Conservation (phyloP, 2,888 invertebrate species). For the Calameuta idolon region DNA sequence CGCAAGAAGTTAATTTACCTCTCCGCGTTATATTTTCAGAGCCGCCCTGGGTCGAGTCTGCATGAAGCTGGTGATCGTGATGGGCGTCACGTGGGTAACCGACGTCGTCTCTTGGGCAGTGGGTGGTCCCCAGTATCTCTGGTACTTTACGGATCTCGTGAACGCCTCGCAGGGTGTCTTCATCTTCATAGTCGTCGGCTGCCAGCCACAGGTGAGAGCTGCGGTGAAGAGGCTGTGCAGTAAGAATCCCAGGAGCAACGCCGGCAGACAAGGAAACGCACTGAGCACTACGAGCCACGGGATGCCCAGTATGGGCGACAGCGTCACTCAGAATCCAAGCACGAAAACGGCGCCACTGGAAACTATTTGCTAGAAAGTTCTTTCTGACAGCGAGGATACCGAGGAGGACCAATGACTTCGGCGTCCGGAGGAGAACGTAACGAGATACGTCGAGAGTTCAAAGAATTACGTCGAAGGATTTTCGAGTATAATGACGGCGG, state of each 20-base stretch:
- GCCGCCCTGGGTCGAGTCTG: conserved; percentile 87
- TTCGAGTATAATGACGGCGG: too few species aligned
- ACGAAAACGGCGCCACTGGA: conserved; percentile 72
- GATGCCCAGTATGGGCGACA: conserved; percentile 84
- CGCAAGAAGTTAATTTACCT: neutral
- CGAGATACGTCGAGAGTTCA: too few species aligned
- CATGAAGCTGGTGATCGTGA: conserved; percentile 85
- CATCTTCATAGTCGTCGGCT: conserved; percentile 89
- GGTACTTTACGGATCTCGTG: conserved; percentile 87
- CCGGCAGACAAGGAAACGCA: conserved; percentile 73
- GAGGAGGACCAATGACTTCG: neutral
- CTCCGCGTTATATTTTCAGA: conserved; percentile 67
- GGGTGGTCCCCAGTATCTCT: conserved; percentile 83
- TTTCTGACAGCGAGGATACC: neutral
- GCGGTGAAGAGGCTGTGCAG: conserved; percentile 76
- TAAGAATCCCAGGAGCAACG: conserved; percentile 70
- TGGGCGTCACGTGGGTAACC: conserved; percentile 83
- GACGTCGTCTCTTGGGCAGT: conserved; percentile 88
- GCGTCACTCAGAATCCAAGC: conserved; percentile 77
- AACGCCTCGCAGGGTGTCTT: conserved; percentile 90
- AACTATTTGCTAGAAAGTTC: conserved; percentile 68
- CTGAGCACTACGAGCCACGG: conserved; percentile 84
- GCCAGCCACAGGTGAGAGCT: conserved; percentile 85
- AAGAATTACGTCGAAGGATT: too few species aligned
- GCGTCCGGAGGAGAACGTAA: too few species aligned